These are phyloP conservation scores for Myripristis murdjan DNA, from an alignment of 2,797 vertebrate genomes.

Conservation along the genomic window DNA sequence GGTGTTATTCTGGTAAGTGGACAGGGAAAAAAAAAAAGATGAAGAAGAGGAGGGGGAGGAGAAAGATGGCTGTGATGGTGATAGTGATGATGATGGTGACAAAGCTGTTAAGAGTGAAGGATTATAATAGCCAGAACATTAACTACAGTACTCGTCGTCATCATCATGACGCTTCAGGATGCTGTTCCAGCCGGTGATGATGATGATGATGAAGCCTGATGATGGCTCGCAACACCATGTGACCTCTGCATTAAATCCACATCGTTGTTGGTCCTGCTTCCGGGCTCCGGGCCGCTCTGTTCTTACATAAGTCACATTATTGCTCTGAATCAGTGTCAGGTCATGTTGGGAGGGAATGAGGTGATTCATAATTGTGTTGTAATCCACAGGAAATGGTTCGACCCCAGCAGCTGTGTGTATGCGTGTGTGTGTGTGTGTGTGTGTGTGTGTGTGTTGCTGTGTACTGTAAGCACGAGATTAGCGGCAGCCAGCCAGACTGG, in stretches of 20 bases:
- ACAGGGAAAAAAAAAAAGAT: slow-evolving; percentile 2
- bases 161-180: background rate
- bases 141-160: background rate
- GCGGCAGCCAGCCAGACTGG: slow-evolving; percentile 44
- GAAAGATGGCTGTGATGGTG: background rate
- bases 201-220: slow-evolving; percentile 18
- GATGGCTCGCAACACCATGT: slow-evolving; percentile 18
- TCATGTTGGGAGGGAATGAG: slow-evolving; percentile 52
- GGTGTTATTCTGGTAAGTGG: slow-evolving; percentile 28
- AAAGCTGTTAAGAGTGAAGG: background rate
- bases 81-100: background rate
- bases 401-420: slow-evolving; percentile 5
- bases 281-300: slow-evolving; percentile 18
- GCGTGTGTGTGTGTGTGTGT: slow-evolving; percentile 8
- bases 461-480: slow-evolving; percentile 59
- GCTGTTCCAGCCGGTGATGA: background rate
- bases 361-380: slow-evolving; percentile 69
- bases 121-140: background rate
- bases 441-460: slow-evolving; percentile 16
- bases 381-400: slow-evolving; percentile 68
- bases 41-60: background rate
- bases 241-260: background rate
- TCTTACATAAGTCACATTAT: slow-evolving; percentile 49
- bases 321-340: slow-evolving; percentile 46
- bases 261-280: slow-evolving; percentile 1